phyloP scores from a whole-genome alignment of 1,140 invertebrate species.

The Epicauta chinensis region DNA sequence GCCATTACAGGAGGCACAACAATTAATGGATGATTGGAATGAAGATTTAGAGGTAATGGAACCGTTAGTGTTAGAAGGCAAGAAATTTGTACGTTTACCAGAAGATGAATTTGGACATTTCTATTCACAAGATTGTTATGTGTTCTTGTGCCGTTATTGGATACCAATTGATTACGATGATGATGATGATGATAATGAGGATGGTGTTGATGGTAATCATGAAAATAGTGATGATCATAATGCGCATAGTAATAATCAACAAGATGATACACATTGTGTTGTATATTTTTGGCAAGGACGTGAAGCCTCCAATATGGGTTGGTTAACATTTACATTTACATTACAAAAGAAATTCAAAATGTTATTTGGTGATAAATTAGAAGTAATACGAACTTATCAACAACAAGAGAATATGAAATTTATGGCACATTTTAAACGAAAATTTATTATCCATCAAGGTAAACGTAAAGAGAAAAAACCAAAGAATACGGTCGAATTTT shows the following conservation, averaged over 20 bases:
- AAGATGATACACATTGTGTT: slow-evolving; percentile 93
- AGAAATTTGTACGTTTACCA: slow-evolving; percentile 93
- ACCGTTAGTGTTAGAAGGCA: slow-evolving; percentile 94
- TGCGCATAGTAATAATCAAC: slow-evolving; percentile 29
- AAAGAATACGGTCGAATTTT: slow-evolving; percentile 76
- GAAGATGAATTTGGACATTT: slow-evolving; percentile 93
- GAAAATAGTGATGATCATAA: slow-evolving; percentile 37
- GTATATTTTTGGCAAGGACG: slow-evolving; percentile 99
- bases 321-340: slow-evolving; percentile 98
- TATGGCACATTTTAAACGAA: slow-evolving; percentile 93
- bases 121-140: slow-evolving; percentile 94
- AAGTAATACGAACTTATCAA: slow-evolving; percentile 95
- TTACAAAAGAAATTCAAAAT: slow-evolving; percentile 97
- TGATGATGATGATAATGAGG: slow-evolving; percentile 55
- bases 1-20: slow-evolving; percentile 77
- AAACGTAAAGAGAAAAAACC: slow-evolving; percentile 64
- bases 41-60: slow-evolving; percentile 96
- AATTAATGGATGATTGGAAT: slow-evolving; percentile 91
- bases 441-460: slow-evolving; percentile 91
- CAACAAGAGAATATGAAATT: slow-evolving; percentile 99
- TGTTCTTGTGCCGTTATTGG: slow-evolving; percentile 95
- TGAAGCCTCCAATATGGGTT: slow-evolving; percentile 97
- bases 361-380: slow-evolving; percentile 86
- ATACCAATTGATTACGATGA: slow-evolving; percentile 61
- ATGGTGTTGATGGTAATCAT: slow-evolving; percentile 47